Percentiles rank a stretch among this genome's conserved stretches.
These are phyloP conservation scores for Parauchenoglanis punctatus DNA, from an alignment of 2,797 vertebrate genomes.

Conservation along the genomic window DNA sequence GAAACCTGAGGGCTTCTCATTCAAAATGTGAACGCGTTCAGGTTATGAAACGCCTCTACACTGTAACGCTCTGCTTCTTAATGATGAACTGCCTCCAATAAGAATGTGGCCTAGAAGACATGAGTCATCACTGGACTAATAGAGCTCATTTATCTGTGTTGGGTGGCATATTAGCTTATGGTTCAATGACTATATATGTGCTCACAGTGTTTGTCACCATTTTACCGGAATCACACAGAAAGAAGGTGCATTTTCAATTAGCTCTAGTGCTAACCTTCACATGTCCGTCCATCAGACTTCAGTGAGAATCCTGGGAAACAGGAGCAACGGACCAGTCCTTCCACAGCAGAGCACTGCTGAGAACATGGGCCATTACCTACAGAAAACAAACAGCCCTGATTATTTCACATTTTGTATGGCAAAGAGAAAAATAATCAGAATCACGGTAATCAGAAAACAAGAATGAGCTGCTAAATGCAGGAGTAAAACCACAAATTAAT, in stretches of 20 bases:
- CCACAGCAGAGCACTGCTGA: conserved; percentile 76
- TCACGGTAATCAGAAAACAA: conserved; percentile 18
- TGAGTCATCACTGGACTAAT: conserved; percentile 20
- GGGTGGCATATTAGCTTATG: conserved; percentile 28
- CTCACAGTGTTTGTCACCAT: not conserved
- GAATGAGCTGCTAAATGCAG: not conserved
- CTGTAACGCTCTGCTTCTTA: conserved; percentile 40
- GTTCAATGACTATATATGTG: conserved; percentile 8
- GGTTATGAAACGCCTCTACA: conserved; percentile 32
- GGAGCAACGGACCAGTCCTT: conserved; percentile 76
- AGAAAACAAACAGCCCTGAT: conserved; percentile 14
- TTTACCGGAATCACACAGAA: not conserved
- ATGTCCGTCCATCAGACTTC: conserved; percentile 79
- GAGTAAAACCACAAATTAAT: not conserved
- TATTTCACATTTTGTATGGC: not conserved
- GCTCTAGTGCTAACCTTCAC: conserved; percentile 75
- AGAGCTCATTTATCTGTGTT: conserved; percentile 23
- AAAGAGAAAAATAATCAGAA: conserved; percentile 17
- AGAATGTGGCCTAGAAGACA: conserved; percentile 47
- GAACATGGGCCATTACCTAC: conserved; percentile 82
- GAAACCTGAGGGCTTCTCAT: conserved; percentile 46
- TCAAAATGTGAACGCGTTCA: conserved; percentile 53
- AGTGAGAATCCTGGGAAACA: conserved; percentile 85
- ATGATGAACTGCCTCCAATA: conserved; percentile 64
- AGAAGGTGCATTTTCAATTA: not conserved